Evolutionary conservation across 1,140 invertebrate genomes (phyloP), one percentile per base, ranked within the genome.

Genomic region (Antheraea mylitta): DNA sequence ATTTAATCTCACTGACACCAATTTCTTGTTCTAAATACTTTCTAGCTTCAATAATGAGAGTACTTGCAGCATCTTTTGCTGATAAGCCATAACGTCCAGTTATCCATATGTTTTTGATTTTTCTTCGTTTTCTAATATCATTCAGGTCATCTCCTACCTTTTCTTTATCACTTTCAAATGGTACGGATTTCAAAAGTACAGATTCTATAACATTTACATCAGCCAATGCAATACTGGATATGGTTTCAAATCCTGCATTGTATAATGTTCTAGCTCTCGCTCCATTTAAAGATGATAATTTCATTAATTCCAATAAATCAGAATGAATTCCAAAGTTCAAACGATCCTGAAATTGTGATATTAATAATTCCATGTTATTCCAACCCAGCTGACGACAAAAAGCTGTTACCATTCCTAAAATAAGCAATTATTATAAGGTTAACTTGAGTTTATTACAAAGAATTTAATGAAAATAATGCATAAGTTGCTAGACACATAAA

Each of bases 321-420:
- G 96, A 94, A 77, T 98, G 96, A 38, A 99, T 96, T 11, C 99
- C 99, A 92, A 99, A 99, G 76, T 98, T 97, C 22, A 99, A 93
- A 18, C 99, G 95, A 75, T 96, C 95, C 93, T 99, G 97, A 91
- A 99, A 99, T 89, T 99, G 97, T 7, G 95, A 95, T 13, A 99
- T 94, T 3, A 99, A 92, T 38, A 98, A 91, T 87, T 99, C 97
- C 68, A 99, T 93, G 81, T 96, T 98, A 66, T 94, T 94, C 98
- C 98, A 99, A 4, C 98, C 97, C n/a, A 99, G 90, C 63, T 98
- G 95, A 77, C 95, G 95, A 92, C 98, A 98, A 92, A 99, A 99
- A 19, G 96, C 95, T 3, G 97, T 98, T 0, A 99, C 96, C 96
- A 98, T 98, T 64, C 96, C 97, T 97, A 86, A 66, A 91, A 87